Base-by-base conservation (phyloP, 2,797 vertebrate species). In the Lycodopsis pacificus region DNA sequence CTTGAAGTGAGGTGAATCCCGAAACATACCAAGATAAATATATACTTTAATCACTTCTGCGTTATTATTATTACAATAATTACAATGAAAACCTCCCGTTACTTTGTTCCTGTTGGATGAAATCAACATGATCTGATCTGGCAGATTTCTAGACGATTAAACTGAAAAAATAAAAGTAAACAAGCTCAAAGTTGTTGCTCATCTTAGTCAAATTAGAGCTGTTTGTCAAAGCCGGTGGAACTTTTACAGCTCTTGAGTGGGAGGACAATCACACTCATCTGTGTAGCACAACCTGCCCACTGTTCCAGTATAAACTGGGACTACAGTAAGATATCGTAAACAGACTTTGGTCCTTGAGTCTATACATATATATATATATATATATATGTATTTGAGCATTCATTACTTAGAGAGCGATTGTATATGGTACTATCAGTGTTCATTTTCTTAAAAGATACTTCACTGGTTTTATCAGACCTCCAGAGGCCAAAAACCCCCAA, bases 231-330 rank as follows among this genome's bases (percentile, higher is more conserved):
- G 64, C 46, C 0, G 1, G n/a, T 78, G 83, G 77, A 84, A 80
- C 80, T 80, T 87, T 81, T 86, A 27, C 1, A 71, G 36, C 42
- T 75, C 6, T 9, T 69, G 71, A 80, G 88, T 87, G 70, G 90
- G 89, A 82, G 58, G 59, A 63, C 1, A 10, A 0, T 65, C 10
- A 59, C 67, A 79, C 30, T 92, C 90, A 92, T 91, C 80, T 90
- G 79, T 73, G 64, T 51, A 89, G 72, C 76, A 74, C 70, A 84
- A 80, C 53, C 83, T 66, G 65, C 86, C 73, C 84, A 88, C 87
- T 73, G 73, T 92, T 92, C 86, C 89, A 86, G 87, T 86, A 85
- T 69, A 6, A 3, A 73, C 81, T 85, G 74, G 59, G 27, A 73
- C 56, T 40, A 72, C 61, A 71, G 40, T 65, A 48, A 14, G 4